A percentile compares a stretch with the other conserved stretches of the same genome.
Conservation (phyloP, 2,797 vertebrate genomes). For the Macrochelys suwanniensis region DNA sequence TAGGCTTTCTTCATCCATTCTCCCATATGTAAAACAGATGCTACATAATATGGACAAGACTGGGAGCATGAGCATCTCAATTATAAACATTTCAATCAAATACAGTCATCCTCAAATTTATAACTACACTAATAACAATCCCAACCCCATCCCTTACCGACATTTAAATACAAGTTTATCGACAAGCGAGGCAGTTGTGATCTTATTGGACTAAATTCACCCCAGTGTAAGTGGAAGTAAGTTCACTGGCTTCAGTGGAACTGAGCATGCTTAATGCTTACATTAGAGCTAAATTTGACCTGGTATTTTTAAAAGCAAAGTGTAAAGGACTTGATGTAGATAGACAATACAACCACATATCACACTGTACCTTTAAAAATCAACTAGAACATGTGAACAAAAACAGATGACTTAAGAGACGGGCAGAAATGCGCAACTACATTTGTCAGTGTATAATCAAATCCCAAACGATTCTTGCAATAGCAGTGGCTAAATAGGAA, state of each 20-base stretch:
- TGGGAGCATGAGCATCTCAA: not conserved
- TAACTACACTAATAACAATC: not conserved
- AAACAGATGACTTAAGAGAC: not conserved
- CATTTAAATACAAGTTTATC: not conserved
- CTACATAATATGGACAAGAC: not conserved
- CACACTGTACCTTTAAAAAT: fast-evolving
- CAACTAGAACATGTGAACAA: not conserved
- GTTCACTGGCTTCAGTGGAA: not conserved
- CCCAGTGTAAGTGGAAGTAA: not conserved
- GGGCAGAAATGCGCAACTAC: not conserved
- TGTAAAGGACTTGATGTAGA: not conserved
- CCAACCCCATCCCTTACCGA: not conserved
- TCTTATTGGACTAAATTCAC: not conserved
- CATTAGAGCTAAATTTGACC: not conserved
- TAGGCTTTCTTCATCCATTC: not conserved
- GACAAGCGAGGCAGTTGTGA: not conserved
- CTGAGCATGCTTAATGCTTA: not conserved
- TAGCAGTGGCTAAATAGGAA: not conserved
- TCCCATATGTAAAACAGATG: not conserved
- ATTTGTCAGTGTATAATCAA: not conserved
- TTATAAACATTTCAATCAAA: not conserved
- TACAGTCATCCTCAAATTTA: not conserved
- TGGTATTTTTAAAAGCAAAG: not conserved
- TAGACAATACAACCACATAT: not conserved
- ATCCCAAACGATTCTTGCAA: not conserved